Percentiles rank a stretch among this genome's conserved stretches.
phyloP scores from a whole-genome alignment of 35 echinoderm and acorn worm genomes.

The Ophiothrix spiculata region DNA sequence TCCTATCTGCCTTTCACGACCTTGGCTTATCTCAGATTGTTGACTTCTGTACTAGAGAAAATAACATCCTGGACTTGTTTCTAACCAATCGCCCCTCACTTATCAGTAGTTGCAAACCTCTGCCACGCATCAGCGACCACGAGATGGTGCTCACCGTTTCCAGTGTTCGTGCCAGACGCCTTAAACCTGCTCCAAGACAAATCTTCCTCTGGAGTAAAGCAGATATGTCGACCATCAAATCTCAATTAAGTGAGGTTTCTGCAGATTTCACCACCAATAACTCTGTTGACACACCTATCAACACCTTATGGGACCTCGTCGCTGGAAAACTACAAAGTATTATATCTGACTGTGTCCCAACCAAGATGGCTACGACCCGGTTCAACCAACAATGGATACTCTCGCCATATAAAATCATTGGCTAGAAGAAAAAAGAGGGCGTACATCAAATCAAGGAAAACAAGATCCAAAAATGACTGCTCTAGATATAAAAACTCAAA shows the following conservation, averaged over 20 bases:
- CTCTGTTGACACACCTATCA: constrained; percentile 5
- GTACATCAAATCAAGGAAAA: neutral
- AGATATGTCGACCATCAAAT: constrained; percentile 3
- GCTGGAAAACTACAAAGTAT: neutral
- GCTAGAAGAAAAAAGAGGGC: constrained; percentile 7
- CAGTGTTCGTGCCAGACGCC: neutral
- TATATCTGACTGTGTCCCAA: neutral
- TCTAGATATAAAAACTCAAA: neutral
- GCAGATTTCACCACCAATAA: neutral
- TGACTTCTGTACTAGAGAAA: constrained; percentile 18
- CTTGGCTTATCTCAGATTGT: too few relatives aligned
- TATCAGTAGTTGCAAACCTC: constrained; percentile 2
- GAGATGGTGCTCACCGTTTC: too few relatives aligned
- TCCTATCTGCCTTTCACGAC: too few relatives aligned
- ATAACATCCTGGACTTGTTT: constrained; percentile 46
- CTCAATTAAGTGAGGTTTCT: neutral
- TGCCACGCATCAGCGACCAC: constrained; percentile 14
- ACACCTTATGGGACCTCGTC: neutral
- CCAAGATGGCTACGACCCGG: constrained; percentile 23
- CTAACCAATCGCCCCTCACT: constrained; percentile 14
- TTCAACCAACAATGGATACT: constrained; percentile 22
- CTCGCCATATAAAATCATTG: neutral
- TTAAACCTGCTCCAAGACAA: constrained; percentile 3
- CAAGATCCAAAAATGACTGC: neutral
- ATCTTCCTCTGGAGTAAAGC: neutral